phyloP scores from a whole-genome alignment of 2,113 vertebrate species.

The Reinhardtius hippoglossoides region DNA sequence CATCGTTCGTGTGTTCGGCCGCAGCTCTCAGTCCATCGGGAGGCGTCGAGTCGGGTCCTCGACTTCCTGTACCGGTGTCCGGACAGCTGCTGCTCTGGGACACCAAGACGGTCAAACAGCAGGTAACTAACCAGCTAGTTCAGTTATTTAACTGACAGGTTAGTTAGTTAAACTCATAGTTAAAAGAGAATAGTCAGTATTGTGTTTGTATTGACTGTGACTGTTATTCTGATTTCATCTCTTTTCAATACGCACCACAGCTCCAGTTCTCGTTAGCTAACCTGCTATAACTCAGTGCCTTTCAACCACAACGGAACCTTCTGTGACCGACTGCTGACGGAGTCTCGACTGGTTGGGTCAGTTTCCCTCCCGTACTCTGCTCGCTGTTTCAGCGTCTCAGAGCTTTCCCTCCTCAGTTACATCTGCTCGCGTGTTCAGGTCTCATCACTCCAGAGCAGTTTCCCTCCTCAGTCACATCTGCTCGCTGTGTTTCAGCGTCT shows the following conservation, averaged over 20 bases:
- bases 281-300: too few relatives aligned
- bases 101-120: constrained; percentile 97
- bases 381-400: too few relatives aligned
- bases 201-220: too few relatives aligned
- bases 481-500: too few relatives aligned
- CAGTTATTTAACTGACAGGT: too few relatives aligned
- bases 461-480: background rate
- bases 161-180: too few relatives aligned
- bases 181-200: too few relatives aligned
- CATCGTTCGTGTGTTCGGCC: constrained; percentile 95
- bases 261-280: constrained; percentile 94
- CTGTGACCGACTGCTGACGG: constrained; percentile 97
- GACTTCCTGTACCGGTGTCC: constrained; percentile 78
- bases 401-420: too few relatives aligned
- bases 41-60: constrained; percentile 37
- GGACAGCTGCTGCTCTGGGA: constrained; percentile 96
- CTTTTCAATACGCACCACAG: constrained; percentile 70
- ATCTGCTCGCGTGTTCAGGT: too few relatives aligned
- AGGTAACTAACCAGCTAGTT: constrained; percentile 79
- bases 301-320: constrained; percentile 96
- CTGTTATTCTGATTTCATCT: background rate
- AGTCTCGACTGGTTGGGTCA: constrained; percentile 92
- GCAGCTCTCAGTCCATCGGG: constrained; percentile 82
- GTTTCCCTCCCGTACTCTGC: background rate
- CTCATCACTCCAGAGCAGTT: too few relatives aligned